Evolutionary conservation across 2,888 invertebrate genomes (phyloP), one percentile per base, ranked within the genome.

Genomic region (Mayetiola destructor): DNA sequence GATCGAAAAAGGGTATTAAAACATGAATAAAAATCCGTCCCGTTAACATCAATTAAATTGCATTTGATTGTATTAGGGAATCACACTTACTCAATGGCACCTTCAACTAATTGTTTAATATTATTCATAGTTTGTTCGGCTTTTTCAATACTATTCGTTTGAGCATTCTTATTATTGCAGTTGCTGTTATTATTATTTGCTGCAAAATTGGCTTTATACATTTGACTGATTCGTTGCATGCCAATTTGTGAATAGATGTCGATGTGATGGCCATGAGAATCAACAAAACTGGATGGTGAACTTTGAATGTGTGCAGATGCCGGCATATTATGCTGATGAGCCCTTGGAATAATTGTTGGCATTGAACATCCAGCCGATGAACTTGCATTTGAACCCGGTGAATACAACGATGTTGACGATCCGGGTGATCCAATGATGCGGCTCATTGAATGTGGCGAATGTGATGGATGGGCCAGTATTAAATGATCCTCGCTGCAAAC

Each of bases 51-150:
- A 6, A 32, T 32, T 10, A 32, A 32, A 10, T 10, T 10, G 32
- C 32, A 32, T 10, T 9, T 6, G 10, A 32, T 10, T 6, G 8
- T 32, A 6, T 6, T 72, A 56, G n/a, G 56, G 59, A 30, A 40
- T 30, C 9, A 37, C 16, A 18, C 67, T 64, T 57, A 72, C 71
- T 71, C 66, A 40, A 71, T 62, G 21, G 69, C 68, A 35, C 66
- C 61, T 60, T 71, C 71, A n/a, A 71, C 69, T 53, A 71, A 66
- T 53, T 68, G 66, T 60, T 71, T 29, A 5, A 30, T 30, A 32
- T 53, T 53, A 53, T 53, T 53, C 30, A 53, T 30, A 20, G 12
- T 53, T 32, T 53, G 53, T 32, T 53, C 53, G 18, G 29, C 29
- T 29, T 52, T 52, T 5, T 10, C 10, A 3, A 20, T 5, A 53